phyloP scores from a whole-genome alignment of 2,797 vertebrate genomes.

The Crenichthys baileyi region DNA sequence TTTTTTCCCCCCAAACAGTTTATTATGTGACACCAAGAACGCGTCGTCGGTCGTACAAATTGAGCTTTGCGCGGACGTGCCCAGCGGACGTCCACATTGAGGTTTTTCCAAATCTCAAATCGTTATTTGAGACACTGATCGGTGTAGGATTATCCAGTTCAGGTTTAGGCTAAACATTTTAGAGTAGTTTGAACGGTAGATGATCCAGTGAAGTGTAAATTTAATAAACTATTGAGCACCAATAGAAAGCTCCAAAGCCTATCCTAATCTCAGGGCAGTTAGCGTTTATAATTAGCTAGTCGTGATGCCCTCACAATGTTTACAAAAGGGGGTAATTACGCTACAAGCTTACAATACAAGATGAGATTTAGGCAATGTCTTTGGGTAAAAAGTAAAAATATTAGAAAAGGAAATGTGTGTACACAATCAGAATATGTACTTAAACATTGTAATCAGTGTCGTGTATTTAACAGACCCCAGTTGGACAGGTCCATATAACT shows the following conservation, averaged over 20 bases:
- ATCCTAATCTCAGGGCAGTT: not conserved
- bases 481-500: not conserved
- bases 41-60: too few species aligned
- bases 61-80: too few species aligned
- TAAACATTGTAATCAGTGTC: not conserved
- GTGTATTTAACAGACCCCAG: not conserved
- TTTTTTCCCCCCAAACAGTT: too few species aligned
- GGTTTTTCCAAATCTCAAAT: too few species aligned
- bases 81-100: too few species aligned
- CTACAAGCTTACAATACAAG: not conserved
- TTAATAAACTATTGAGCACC: not conserved
- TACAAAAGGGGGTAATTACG: not conserved
- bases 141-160: too few species aligned
- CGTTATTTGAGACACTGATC: too few species aligned
- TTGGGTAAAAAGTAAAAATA: not conserved
- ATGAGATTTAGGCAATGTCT: not conserved
- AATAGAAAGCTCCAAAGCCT: not conserved
- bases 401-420: not conserved
- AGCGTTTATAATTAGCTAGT: too few species aligned
- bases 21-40: too few species aligned
- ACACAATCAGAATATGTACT: not conserved
- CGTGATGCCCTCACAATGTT: not conserved
- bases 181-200: too few species aligned
- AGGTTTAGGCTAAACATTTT: too few species aligned
- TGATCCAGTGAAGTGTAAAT: too few species aligned